Percentiles rank a stretch among this genome's conserved stretches.
phyloP scores from a whole-genome alignment of 2,888 invertebrate genomes.

The Abrostola tripartita region DNA sequence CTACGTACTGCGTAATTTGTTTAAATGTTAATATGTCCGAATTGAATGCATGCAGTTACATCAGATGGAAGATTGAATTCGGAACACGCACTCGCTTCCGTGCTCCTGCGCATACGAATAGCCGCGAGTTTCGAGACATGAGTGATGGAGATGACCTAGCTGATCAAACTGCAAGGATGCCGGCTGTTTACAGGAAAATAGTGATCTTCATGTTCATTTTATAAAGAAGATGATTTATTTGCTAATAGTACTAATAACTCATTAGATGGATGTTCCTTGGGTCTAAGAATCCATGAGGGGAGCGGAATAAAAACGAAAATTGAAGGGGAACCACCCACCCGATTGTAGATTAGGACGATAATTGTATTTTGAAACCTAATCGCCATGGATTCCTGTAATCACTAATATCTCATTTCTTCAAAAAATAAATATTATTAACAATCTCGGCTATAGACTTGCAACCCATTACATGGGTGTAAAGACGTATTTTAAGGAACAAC shows the following conservation, averaged over 20 bases:
- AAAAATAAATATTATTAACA: too few relatives aligned
- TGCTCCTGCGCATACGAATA: constrained; percentile 68
- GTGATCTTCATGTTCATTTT: constrained; percentile 21
- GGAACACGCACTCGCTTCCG: constrained; percentile 64
- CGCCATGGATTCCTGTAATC: too few relatives aligned
- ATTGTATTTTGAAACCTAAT: too few relatives aligned
- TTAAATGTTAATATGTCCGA: constrained; percentile 50
- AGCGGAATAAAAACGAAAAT: too few relatives aligned
- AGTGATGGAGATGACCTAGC: constrained; percentile 69
- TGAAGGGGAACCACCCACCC: too few relatives aligned
- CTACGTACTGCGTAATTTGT: constrained; percentile 50
- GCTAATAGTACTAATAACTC: constrained; percentile 9
- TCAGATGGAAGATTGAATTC: constrained; percentile 64
- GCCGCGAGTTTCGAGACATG: constrained; percentile 49
- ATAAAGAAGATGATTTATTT: constrained; percentile 24
- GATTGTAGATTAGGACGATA: too few relatives aligned
- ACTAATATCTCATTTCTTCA: too few relatives aligned
- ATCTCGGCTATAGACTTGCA: too few relatives aligned
- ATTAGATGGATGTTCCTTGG: too few relatives aligned
- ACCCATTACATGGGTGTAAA: too few relatives aligned
- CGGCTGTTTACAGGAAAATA: constrained; percentile 38
- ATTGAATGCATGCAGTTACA: constrained; percentile 61
- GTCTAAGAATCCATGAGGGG: too few relatives aligned
- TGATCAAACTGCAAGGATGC: constrained; percentile 47
- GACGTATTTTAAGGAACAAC: too few relatives aligned